Evolutionary conservation across 2,113 vertebrate species (phyloP).

Genomic region (Anolis sagrei): DNA sequence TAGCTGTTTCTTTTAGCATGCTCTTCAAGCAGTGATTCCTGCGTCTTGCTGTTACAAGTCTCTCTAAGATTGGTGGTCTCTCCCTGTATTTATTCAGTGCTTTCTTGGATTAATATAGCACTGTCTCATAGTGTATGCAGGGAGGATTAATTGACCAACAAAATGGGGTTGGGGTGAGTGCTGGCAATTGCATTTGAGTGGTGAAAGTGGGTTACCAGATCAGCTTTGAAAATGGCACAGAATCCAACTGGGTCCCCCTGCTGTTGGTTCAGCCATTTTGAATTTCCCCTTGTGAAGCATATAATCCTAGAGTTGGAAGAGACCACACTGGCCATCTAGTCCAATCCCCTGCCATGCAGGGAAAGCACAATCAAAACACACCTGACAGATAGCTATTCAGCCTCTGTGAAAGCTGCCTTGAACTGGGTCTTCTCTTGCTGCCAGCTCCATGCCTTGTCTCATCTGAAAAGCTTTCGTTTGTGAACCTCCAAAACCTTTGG

Average conservation of each 20-base stretch:
- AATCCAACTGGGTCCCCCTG: neutral
- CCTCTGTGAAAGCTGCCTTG: too few relatives aligned
- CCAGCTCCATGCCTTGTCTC: too few relatives aligned
- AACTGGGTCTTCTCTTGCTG: too few relatives aligned
- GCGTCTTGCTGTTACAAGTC: neutral
- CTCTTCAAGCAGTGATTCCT: conserved; percentile 17
- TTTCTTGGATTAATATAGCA: neutral
- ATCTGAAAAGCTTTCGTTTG: neutral
- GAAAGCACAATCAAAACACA: too few relatives aligned
- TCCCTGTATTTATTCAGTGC: neutral
- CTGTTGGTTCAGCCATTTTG: neutral
- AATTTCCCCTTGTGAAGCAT: too few relatives aligned
- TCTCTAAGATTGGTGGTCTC: neutral
- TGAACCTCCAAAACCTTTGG: neutral
- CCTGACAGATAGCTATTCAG: too few relatives aligned
- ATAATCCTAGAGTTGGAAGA: too few relatives aligned
- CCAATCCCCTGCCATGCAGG: too few relatives aligned
- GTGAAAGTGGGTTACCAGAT: neutral
- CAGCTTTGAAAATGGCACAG: neutral
- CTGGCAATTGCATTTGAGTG: neutral
- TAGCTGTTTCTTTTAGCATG: conserved; percentile 23
- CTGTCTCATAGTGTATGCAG: neutral
- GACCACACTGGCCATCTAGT: too few relatives aligned
- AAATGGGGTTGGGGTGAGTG: neutral
- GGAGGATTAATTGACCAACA: neutral